Percentiles rank a stretch among this genome's conserved stretches.
Conservation (phyloP, 2,797 vertebrate genomes). For the Denticeps clupeoides region DNA sequence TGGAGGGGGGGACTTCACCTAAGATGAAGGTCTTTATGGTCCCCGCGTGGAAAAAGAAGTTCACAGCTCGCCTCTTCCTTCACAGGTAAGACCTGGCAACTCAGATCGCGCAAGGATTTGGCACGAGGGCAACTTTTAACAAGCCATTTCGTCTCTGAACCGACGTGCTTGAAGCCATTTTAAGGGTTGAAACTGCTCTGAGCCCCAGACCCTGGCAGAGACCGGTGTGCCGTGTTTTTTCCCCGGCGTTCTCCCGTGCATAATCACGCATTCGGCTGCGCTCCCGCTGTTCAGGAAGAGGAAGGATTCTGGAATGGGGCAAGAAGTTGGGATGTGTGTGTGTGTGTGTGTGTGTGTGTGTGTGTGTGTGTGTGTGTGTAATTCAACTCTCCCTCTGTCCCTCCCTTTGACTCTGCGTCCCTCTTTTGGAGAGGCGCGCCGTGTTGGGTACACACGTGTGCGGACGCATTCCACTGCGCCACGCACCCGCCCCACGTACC, state of each 20-base stretch:
- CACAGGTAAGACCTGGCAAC: slow-evolving; percentile 1
- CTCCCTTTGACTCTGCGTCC: not conserved
- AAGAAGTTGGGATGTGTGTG: slow-evolving; percentile 18
- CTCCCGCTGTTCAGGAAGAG: slow-evolving; percentile 28
- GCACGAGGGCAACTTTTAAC: not conserved
- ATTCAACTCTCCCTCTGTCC: slow-evolving; percentile 8
- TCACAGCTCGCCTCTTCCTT: too few species aligned
- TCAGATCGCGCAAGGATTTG: not conserved
- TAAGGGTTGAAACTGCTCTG: slow-evolving; percentile 3
- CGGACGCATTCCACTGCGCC: too few species aligned
- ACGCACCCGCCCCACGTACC: too few species aligned
- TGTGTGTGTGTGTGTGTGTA: too few species aligned
- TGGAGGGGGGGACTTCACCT: too few species aligned
- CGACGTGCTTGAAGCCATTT: not conserved
- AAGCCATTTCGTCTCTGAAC: too few species aligned
- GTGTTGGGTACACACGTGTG: too few species aligned
- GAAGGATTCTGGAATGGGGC: slow-evolving; percentile 19
- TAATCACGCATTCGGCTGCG: slow-evolving; percentile 17
- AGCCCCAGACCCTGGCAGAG: slow-evolving; percentile 10
- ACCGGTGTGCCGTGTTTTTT: not conserved
- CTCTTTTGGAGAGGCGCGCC: too few species aligned
- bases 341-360: too few species aligned
- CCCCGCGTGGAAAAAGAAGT: too few species aligned
- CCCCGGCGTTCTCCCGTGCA: slow-evolving; percentile 10
- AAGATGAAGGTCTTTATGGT: too few species aligned